phyloP scores from a whole-genome alignment of 2,797 vertebrate genomes.

The Poecilia velifera region DNA sequence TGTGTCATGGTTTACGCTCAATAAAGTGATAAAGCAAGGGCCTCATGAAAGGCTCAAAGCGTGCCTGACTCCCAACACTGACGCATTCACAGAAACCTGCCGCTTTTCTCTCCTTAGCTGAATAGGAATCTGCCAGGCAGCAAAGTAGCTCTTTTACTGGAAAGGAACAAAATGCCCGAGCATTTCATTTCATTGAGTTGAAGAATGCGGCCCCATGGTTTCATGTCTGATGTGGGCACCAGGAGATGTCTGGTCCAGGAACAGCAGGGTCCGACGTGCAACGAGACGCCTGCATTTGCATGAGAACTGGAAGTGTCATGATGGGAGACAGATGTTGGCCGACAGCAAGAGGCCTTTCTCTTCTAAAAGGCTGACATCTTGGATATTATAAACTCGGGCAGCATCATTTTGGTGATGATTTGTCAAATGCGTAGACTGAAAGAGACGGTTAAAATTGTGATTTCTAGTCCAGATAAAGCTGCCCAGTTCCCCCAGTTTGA shows the following conservation, averaged over 20 bases:
- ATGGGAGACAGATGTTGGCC: constrained; percentile 15
- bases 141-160: constrained; percentile 9
- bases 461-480: not conserved
- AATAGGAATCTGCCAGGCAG: not conserved
- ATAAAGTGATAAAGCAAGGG: constrained; percentile 29
- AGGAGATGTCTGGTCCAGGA: constrained; percentile 14
- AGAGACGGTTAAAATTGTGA: not conserved
- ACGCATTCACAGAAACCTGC: not conserved
- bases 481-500: not conserved
- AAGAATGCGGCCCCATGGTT: constrained; percentile 45
- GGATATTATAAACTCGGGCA: not conserved
- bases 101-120: not conserved
- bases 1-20: constrained; percentile 28
- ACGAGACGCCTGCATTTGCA: not conserved
- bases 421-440: not conserved
- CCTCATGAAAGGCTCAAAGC: constrained; percentile 20
- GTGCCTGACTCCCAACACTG: not conserved
- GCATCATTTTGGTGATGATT: not conserved
- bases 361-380: not conserved
- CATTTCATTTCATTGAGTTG: constrained; percentile 17
- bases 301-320: not conserved
- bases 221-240: constrained; percentile 27
- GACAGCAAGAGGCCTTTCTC: not conserved
- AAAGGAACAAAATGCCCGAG: constrained; percentile 10
- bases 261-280: constrained; percentile 11